Base-by-base conservation (phyloP, 2,888 invertebrate genomes). In the Drosophila paucipuncta region DNA sequence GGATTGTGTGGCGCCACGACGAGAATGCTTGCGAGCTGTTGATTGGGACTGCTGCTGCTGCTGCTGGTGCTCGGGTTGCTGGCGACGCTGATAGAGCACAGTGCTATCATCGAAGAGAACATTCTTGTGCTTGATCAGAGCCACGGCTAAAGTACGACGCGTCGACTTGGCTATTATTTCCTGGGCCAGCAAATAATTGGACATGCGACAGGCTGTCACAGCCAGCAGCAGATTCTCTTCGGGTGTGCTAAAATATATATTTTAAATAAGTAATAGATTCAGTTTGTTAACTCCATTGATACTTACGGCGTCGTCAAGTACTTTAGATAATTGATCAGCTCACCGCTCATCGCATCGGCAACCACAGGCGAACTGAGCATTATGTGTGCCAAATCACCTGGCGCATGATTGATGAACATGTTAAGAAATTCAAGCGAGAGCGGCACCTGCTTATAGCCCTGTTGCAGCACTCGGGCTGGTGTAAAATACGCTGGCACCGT, bases 101-200 rank as follows among this genome's bases (percentile, higher is more conserved):
- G 92, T 92, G 68, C 92, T 85, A 69, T 92, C 92, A 47, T 92
- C 92, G 37, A 93, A 92, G n/a, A 92, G 83, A 16, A 93, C 92
- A 61, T 93, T 92, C 74, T 92, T 92, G 47, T 93, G 90, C 59
- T 88, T 87, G 18, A 92, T 92, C 4, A 92, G 64, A 2, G 92
- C 88, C 4, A 88, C 72, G 6, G 93, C 93, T 52, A 93, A 71
- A 10, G 85, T 78, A 5, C 86, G 90, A 9, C 93, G 88, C 53
- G 76, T 85, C 11, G 91, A 85, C 65, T 88, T 91, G 5, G 83
- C 70, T 11, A 93, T 78, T 18, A 85, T 78, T 49, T 92, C 91
- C 71, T 91, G 91, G 6, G 92, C 90, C 39, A 93, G 83, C 57
- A 92, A 70, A 74, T 93, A 92, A 57, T 92, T 93, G 0, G 92